A percentile compares a stretch with the other conserved stretches of the same genome.
phyloP scores from a whole-genome alignment of 2,113 vertebrate genomes.

The Anolis sagrei region DNA sequence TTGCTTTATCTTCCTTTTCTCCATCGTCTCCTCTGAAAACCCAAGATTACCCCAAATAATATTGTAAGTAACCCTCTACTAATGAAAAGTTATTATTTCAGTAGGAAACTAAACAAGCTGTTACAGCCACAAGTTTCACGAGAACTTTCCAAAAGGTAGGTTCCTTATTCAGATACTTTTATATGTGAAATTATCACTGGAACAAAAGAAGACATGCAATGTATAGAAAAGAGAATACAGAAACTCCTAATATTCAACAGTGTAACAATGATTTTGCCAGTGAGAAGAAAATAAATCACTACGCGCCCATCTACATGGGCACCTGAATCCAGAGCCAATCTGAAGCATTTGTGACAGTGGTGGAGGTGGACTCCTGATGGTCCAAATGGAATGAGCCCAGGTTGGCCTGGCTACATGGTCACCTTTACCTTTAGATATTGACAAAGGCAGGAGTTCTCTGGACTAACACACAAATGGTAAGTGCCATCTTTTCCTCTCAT shows the following conservation, averaged over 20 bases:
- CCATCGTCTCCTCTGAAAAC: conserved; percentile 81
- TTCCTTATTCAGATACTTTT: background rate
- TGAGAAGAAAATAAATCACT: background rate
- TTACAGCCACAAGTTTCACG: background rate
- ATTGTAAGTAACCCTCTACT: background rate
- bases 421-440: too few relatives aligned
- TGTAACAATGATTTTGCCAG: background rate
- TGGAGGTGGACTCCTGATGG: too few relatives aligned
- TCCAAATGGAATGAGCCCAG: too few relatives aligned
- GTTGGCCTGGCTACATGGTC: too few relatives aligned
- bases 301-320: too few relatives aligned
- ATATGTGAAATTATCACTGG: background rate
- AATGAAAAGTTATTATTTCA: background rate
- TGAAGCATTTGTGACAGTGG: too few relatives aligned
- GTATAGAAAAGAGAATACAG: background rate
- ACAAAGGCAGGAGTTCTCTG: too few relatives aligned
- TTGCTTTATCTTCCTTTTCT: conserved; percentile 81
- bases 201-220: background rate
- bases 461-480: too few relatives aligned
- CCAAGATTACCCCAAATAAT: conserved; percentile 35
- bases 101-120: background rate
- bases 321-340: too few relatives aligned
- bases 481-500: too few relatives aligned
- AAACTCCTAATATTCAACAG: background rate
- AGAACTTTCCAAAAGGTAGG: background rate